A percentile compares a stretch with the other conserved stretches of the same genome.
Conservation (phyloP, 1,140 invertebrate species). For the Hyphantria cunea region DNA sequence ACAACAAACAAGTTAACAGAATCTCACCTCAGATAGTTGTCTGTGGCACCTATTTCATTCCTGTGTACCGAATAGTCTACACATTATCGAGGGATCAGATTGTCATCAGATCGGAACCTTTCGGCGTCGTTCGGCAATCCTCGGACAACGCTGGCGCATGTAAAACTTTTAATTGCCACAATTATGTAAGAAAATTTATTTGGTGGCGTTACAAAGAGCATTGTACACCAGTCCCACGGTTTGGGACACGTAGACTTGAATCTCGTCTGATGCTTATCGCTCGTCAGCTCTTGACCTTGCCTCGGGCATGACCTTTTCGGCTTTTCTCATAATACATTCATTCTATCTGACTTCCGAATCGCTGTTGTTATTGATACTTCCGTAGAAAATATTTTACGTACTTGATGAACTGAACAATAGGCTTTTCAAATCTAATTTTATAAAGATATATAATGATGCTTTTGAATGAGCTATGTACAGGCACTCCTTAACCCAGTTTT, state of each 20-base stretch:
- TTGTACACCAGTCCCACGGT: conserved; percentile 55
- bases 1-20: conserved; percentile 14
- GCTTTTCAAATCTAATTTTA: background rate
- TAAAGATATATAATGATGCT: too few species aligned
- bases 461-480: background rate
- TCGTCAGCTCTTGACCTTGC: conserved; percentile 39
- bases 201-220: conserved; percentile 33
- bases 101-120: conserved; percentile 26
- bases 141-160: conserved; percentile 8
- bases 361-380: conserved; percentile 36
- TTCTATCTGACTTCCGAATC: conserved; percentile 41
- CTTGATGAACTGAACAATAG: conserved; percentile 14
- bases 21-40: conserved; percentile 8
- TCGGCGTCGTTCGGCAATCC: conserved; percentile 8
- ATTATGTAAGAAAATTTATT: conserved; percentile 46
- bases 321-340: conserved; percentile 32
- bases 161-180: conserved; percentile 46
- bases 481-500: conserved; percentile 20
- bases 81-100: conserved; percentile 31
- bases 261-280: conserved; percentile 45
- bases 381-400: conserved; percentile 16
- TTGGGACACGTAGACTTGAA: conserved; percentile 42
- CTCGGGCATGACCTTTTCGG: conserved; percentile 47
- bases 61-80: conserved; percentile 8
- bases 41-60: conserved; percentile 11